Evolutionary conservation across 2,888 invertebrate genomes (phyloP).

Genomic region (Habroteleia sp.): DNA sequence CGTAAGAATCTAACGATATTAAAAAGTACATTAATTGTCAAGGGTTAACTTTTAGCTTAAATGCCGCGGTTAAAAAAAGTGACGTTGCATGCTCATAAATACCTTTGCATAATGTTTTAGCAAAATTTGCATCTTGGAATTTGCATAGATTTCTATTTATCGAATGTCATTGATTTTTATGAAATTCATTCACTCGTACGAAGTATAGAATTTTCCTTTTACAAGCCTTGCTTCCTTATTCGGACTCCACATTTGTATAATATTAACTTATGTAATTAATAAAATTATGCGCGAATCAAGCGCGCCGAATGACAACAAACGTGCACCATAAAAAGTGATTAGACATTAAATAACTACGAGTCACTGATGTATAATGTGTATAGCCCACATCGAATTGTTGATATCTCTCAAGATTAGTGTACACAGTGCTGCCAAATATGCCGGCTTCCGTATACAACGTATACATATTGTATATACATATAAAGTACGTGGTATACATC

Average conservation of each 20-base stretch:
- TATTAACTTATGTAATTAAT: too few relatives aligned
- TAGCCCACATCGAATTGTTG: slow-evolving; percentile 34
- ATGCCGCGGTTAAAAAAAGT: slow-evolving; percentile 12
- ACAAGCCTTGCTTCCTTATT: background rate
- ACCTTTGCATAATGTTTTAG: slow-evolving; percentile 40
- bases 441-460: slow-evolving; percentile 23
- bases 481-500: slow-evolving; percentile 37
- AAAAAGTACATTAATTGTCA: slow-evolving; percentile 30
- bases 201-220: background rate
- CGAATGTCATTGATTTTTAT: slow-evolving; percentile 30
- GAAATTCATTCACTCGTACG: slow-evolving; percentile 6
- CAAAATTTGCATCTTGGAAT: slow-evolving; percentile 26
- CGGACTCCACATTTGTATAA: too few relatives aligned
- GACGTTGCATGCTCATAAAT: slow-evolving; percentile 39
- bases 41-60: slow-evolving; percentile 22
- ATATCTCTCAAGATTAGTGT: slow-evolving; percentile 43
- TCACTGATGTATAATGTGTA: slow-evolving; percentile 7
- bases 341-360: too few relatives aligned
- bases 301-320: too few relatives aligned
- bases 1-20: slow-evolving; percentile 5
- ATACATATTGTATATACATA: slow-evolving; percentile 24
- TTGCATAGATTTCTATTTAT: slow-evolving; percentile 39
- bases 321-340: too few relatives aligned
- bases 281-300: too few relatives aligned
- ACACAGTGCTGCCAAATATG: slow-evolving; percentile 37